Base-by-base conservation (phyloP, 2,797 vertebrate genomes). In the Chelon auratus region DNA sequence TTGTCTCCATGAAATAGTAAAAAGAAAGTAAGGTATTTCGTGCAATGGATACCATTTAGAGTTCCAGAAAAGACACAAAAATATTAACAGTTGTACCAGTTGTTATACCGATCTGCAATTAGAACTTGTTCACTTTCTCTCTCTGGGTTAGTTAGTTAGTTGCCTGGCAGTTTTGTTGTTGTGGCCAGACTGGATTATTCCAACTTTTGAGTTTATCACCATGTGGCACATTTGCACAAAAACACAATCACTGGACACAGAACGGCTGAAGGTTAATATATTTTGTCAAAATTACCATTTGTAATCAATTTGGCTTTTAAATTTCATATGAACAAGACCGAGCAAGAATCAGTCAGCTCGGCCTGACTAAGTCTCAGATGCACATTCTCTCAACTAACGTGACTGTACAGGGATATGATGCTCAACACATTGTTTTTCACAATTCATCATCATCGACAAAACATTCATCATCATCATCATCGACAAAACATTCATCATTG, bases 1-100 rank as follows among this genome's bases (percentile, higher is more conserved):
- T 22, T 72, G 15, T 64, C 59, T 64, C 17, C 51, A 59, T 52
- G 8, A 37, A 47, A 50, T 4, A 22, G 14, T 84, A 68, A 51
- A 72, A 62, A 40, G 9, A 26, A 54, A 59, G 1, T 30, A 60
- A 2, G 48, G 3, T 37, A 22, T 30, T 47, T 77, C 67, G 24
- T 52, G 9, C 39, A 54, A 63, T 56, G 33, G 58, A 45, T 20
- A 39, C 26, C 4, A 43, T 15, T 26, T 64, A 51, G 53, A 68
- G 6, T 55, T 66, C 24, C 22, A 37, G 50, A 17, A 80, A 33
- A 71, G 65, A 26, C 13, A 47, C n/a, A 47, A 47, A n/a, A 47
- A 18, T 47, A 8, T 15, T 45, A 15, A 45, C 10, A 43, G 2
- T 10, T 14, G 30, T 5, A 33, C 4, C 30, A 33, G 30, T 33